These are phyloP conservation scores for Cabera pusaria DNA, from an alignment of 2,888 invertebrate species.

Conservation along the genomic window DNA sequence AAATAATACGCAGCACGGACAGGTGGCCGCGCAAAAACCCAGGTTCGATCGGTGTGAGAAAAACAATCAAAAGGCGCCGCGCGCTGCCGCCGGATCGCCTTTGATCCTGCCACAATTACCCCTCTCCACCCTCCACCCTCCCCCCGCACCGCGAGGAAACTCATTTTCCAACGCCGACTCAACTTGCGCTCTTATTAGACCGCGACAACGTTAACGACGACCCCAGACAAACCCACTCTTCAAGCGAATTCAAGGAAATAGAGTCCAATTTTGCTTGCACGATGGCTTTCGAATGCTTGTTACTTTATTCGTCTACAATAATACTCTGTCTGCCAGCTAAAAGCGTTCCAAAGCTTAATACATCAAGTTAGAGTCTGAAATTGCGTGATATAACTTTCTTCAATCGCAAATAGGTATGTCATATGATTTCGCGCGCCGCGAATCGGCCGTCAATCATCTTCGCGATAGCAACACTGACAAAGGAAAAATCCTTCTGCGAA, in stretches of 20 bases:
- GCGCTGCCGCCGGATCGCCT: conserved; percentile 54
- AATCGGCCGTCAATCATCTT: conserved; percentile 76
- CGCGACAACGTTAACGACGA: conserved; percentile 36
- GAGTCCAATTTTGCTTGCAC: conserved; percentile 30
- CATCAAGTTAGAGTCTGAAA: conserved; percentile 23
- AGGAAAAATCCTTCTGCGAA: conserved; percentile 77
- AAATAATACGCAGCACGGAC: conserved; percentile 62
- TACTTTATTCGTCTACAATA: conserved; percentile 28
- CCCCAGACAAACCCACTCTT: conserved; percentile 3
- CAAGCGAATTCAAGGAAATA: conserved; percentile 13
- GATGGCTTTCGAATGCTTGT: conserved; percentile 24
- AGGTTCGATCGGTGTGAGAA: conserved; percentile 58
- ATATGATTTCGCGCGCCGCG: conserved; percentile 64
- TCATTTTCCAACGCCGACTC: conserved; percentile 78
- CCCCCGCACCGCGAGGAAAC: conserved; percentile 61
- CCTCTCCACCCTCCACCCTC: conserved; percentile 44
- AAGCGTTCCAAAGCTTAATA: conserved; percentile 17
- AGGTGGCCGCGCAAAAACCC: conserved; percentile 57
- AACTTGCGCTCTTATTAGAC: conserved; percentile 75
- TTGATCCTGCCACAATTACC: conserved; percentile 72
- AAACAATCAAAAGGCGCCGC: conserved; percentile 80
- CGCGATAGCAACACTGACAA: conserved; percentile 71
- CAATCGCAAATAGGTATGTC: conserved; percentile 19
- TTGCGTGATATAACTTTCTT: conserved; percentile 15
- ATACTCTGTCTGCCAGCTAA: conserved; percentile 16